phyloP scores from a whole-genome alignment of 2,888 invertebrate species.

The Polymixis lichenea region DNA sequence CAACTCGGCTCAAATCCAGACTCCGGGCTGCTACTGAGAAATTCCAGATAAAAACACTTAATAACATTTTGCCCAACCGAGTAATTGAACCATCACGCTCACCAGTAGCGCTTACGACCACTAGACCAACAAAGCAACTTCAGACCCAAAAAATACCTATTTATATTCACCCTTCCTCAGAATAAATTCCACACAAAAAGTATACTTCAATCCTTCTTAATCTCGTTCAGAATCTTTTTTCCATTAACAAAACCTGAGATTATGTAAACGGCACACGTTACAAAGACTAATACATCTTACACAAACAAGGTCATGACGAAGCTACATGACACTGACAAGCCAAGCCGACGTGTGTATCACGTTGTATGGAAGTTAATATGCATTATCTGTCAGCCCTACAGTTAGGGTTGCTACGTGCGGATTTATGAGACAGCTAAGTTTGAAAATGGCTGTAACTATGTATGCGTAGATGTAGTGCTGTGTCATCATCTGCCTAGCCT shows the following conservation, averaged over 20 bases:
- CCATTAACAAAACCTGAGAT: slow-evolving; percentile 60
- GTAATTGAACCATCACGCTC: not conserved
- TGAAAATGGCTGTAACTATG: slow-evolving; percentile 19
- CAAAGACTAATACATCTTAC: slow-evolving; percentile 59
- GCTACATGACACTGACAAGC: slow-evolving; percentile 63
- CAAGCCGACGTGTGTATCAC: slow-evolving; percentile 57
- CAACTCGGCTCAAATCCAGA: not conserved
- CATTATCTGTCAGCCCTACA: slow-evolving; percentile 58
- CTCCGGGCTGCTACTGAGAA: not conserved
- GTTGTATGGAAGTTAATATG: slow-evolving; percentile 63
- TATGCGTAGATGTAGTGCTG: not conserved
- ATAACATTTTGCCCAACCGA: not conserved
- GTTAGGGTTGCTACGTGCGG: slow-evolving; percentile 52
- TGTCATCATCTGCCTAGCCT: not conserved
- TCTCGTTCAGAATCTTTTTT: slow-evolving; percentile 51
- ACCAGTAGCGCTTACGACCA: not conserved
- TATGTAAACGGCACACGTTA: slow-evolving; percentile 43
- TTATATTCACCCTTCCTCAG: not conserved
- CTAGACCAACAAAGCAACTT: not conserved
- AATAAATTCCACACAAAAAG: slow-evolving; percentile 7
- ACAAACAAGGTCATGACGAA: slow-evolving; percentile 63
- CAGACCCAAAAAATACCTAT: not conserved
- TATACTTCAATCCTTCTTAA: slow-evolving; percentile 22
- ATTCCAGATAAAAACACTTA: not conserved
- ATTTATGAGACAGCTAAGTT: slow-evolving; percentile 30